Conservation (phyloP, 2,797 vertebrate genomes). For the Parauchenoglanis ngamensis region DNA sequence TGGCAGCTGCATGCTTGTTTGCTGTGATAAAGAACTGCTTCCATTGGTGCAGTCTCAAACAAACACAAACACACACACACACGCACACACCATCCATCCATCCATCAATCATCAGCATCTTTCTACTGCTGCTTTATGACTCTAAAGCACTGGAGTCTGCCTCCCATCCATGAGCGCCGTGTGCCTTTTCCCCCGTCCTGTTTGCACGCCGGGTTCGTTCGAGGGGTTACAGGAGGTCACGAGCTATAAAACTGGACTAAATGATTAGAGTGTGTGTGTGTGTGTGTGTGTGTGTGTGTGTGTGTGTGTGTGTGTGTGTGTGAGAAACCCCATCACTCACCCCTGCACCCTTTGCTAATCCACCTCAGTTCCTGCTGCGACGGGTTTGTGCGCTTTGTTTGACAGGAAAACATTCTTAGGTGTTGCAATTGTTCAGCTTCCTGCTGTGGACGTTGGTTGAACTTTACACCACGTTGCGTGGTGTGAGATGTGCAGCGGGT, state of each 20-base stretch:
- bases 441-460: constrained; percentile 19
- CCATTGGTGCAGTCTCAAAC: neutral
- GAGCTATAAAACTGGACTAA: constrained; percentile 21
- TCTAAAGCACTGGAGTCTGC: neutral
- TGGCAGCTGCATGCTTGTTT: constrained; percentile 60
- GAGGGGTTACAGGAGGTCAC: constrained; percentile 22
- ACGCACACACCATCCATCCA: constrained; percentile 39
- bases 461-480: neutral
- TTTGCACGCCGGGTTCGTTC: neutral
- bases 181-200: constrained; percentile 27
- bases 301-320: neutral
- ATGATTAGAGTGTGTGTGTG: neutral
- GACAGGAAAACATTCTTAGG: constrained; percentile 17
- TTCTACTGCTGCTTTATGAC: constrained; percentile 9
- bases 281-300: too few relatives aligned
- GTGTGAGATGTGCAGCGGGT: neutral
- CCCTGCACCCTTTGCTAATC: neutral
- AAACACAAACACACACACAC: constrained; percentile 21
- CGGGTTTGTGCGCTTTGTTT: neutral
- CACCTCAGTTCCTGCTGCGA: neutral
- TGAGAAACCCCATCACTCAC: neutral
- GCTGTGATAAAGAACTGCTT: constrained; percentile 53
- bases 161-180: constrained; percentile 1
- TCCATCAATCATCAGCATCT: constrained; percentile 47
- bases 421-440: constrained; percentile 28